These are phyloP conservation scores for Aphidius gifuensis DNA, from an alignment of 1,140 invertebrate species.

Conservation along the genomic window DNA sequence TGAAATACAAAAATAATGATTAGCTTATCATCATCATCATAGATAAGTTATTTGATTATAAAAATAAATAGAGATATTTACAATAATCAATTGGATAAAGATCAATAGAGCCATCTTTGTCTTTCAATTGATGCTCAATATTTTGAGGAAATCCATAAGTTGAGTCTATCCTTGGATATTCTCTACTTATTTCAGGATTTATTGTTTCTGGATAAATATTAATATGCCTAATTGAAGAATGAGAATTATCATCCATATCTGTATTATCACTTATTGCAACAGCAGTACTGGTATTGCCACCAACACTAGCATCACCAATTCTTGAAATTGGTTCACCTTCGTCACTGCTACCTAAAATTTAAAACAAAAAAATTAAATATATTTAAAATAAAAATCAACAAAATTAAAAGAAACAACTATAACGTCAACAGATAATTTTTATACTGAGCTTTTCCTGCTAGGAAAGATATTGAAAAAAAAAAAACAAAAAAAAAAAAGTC, in stretches of 20 bases:
- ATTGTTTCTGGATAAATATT: too few relatives aligned
- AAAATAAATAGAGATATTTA: too few relatives aligned
- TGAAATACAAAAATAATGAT: conserved; percentile 25
- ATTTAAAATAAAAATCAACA: not conserved
- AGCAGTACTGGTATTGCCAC: conserved; percentile 13
- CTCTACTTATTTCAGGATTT: too few relatives aligned
- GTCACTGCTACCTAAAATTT: conserved; percentile 50
- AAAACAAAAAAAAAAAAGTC: conserved; percentile 23
- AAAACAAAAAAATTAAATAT: not conserved
- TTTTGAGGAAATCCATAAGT: too few relatives aligned
- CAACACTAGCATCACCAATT: conserved; percentile 31
- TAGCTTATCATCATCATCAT: conserved; percentile 27
- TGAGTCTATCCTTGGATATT: too few relatives aligned
- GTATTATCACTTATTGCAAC: conserved; percentile 13
- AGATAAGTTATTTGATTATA: not conserved
- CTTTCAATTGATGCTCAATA: too few relatives aligned
- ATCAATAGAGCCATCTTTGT: too few relatives aligned
- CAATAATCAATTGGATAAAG: too few relatives aligned
- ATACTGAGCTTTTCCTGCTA: not conserved
- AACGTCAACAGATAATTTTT: not conserved
- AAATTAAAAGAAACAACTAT: not conserved
- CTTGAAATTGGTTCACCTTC: conserved; percentile 43
- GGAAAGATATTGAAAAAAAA: not conserved
- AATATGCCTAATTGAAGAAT: not conserved
- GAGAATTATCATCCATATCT: not conserved